Conservation (phyloP, 2,113 vertebrate species). For the Chlorodrepanis virens region DNA sequence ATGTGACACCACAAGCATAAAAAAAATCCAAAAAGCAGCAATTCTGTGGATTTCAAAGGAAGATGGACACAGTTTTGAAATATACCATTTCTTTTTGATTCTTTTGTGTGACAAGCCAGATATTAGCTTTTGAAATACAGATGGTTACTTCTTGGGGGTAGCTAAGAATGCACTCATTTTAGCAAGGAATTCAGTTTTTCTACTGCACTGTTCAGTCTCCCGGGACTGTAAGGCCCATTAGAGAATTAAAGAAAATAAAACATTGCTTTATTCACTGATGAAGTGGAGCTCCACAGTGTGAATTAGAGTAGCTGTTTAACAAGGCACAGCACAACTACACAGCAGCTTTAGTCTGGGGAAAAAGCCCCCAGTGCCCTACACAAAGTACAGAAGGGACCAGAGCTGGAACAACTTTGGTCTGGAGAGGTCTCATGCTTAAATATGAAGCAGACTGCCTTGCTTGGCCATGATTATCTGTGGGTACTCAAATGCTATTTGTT, state of each 20-base stretch:
- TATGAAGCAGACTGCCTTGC: neutral
- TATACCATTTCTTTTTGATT: neutral
- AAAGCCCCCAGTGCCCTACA: neutral
- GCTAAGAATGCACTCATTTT: neutral
- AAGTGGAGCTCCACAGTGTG: neutral
- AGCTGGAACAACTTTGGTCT: neutral
- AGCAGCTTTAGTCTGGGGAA: neutral
- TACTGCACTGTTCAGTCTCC: neutral
- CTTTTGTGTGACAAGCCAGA: neutral
- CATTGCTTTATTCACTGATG: neutral
- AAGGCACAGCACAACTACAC: neutral
- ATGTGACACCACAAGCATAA: neutral
- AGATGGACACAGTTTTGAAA: neutral
- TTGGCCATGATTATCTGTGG: neutral
- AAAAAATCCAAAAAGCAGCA: neutral
- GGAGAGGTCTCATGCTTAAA: neutral
- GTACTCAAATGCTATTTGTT: neutral
- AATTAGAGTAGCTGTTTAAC: neutral
- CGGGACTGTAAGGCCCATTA: neutral
- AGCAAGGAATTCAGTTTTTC: neutral
- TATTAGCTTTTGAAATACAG: neutral
- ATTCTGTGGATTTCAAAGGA: neutral
- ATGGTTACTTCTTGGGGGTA: neutral
- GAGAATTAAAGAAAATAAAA: constrained; percentile 45
- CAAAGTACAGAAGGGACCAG: neutral